Conservation (phyloP, 2,113 vertebrate genomes). For the Stomatorhinus ivindoensis region DNA sequence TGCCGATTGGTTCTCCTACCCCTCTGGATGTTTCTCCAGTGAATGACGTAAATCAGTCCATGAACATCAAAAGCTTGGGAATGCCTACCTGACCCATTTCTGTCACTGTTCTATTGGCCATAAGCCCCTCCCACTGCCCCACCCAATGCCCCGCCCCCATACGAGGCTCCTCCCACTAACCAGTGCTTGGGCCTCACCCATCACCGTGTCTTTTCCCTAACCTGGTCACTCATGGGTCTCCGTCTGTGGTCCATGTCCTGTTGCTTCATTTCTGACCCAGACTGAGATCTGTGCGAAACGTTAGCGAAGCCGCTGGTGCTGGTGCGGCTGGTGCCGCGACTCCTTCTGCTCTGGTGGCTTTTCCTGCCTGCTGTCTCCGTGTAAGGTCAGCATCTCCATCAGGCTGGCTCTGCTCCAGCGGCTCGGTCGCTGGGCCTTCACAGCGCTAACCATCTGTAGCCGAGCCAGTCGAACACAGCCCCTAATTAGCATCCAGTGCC, state of each 20-base stretch:
- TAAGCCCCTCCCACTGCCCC: neutral
- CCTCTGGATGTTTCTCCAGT: neutral
- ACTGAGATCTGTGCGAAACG: neutral
- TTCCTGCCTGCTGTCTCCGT: neutral
- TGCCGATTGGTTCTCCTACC: neutral
- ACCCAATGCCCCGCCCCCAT: neutral
- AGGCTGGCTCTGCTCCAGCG: neutral
- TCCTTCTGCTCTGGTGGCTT: neutral
- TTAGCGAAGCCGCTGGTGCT: neutral
- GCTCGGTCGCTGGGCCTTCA: neutral
- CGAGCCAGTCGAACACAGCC: neutral
- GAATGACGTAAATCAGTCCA: neutral
- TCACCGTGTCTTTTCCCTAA: neutral
- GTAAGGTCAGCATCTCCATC: slow-evolving; percentile 8
- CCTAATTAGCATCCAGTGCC: slow-evolving; percentile 15
- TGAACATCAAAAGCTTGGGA: neutral
- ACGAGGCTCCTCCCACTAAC: neutral
- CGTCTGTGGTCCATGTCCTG: too few relatives aligned
- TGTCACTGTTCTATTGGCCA: neutral
- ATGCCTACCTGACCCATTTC: neutral
- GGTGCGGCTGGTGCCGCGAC: neutral
- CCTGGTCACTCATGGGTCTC: neutral
- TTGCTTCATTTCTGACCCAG: neutral
- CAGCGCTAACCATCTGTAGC: slow-evolving; percentile 3
- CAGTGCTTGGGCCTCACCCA: neutral